Conservation (phyloP, 2,113 vertebrate genomes). For the Perca fluviatilis region DNA sequence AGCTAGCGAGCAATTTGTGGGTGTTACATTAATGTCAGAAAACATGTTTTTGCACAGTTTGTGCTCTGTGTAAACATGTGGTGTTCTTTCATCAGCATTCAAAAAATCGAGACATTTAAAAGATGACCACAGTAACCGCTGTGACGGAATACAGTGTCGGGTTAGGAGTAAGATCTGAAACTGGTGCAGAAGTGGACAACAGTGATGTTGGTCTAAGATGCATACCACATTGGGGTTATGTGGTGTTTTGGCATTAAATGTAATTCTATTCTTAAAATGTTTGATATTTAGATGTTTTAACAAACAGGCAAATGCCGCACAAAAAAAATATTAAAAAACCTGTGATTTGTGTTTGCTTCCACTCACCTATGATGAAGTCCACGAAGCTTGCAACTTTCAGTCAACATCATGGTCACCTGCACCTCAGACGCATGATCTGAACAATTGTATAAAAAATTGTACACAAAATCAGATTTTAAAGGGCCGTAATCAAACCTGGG, state of each 20-base stretch:
- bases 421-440: constrained; percentile 97
- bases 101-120: not conserved
- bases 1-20: too few species aligned
- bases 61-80: constrained; percentile 19
- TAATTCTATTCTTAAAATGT: not conserved
- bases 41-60: not conserved
- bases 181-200: not conserved
- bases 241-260: not conserved
- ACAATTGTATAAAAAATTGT: constrained; percentile 39
- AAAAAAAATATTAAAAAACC: not conserved
- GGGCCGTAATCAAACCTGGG: too few species aligned
- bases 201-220: not conserved
- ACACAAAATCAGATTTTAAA: constrained; percentile 4
- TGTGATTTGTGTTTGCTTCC: not conserved
- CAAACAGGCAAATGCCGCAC: not conserved
- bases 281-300: not conserved
- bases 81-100: constrained; percentile 34
- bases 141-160: not conserved
- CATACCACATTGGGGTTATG: not conserved
- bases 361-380: constrained; percentile 97
- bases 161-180: not conserved
- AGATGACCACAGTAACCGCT: constrained; percentile 12
- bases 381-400: constrained; percentile 97
- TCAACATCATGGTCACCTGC: constrained; percentile 99
- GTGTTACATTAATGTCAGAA: not conserved